A percentile compares a stretch with the other conserved stretches of the same genome.
Conservation (phyloP, 2,797 vertebrate species). For the Tangara arthus region DNA sequence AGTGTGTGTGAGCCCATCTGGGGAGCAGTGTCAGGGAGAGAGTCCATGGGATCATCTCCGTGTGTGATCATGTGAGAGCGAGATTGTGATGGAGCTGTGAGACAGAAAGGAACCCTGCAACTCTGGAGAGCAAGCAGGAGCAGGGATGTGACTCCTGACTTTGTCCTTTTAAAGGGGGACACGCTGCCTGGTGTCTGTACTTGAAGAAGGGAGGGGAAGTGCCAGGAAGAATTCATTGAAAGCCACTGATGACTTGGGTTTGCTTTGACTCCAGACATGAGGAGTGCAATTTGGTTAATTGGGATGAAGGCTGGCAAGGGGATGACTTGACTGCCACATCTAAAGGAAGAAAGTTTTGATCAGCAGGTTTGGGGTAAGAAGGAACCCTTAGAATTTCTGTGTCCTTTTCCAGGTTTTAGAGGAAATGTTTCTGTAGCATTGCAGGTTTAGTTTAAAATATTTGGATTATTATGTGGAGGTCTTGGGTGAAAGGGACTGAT, state of each 20-base stretch:
- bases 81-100: not conserved
- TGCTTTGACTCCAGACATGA: not conserved
- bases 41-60: rapidly evolving
- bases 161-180: not conserved
- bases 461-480: not conserved
- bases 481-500: not conserved
- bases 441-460: not conserved
- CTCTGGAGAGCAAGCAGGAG: not conserved
- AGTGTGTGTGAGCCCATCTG: not conserved
- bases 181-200: not conserved
- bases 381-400: not conserved
- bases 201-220: not conserved
- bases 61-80: rapidly evolving
- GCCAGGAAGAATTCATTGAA: not conserved
- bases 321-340: not conserved
- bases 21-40: not conserved
- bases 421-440: not conserved
- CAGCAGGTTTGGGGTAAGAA: not conserved
- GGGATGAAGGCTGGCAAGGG: not conserved
- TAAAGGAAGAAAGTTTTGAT: not conserved
- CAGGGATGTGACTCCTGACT: not conserved
- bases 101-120: not conserved
- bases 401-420: not conserved
- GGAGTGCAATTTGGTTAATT: not conserved
- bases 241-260: not conserved